These are phyloP conservation scores for Patiria pectinifera DNA, from an alignment of 53 echinoderm and acorn worm species.

Conservation along the genomic window DNA sequence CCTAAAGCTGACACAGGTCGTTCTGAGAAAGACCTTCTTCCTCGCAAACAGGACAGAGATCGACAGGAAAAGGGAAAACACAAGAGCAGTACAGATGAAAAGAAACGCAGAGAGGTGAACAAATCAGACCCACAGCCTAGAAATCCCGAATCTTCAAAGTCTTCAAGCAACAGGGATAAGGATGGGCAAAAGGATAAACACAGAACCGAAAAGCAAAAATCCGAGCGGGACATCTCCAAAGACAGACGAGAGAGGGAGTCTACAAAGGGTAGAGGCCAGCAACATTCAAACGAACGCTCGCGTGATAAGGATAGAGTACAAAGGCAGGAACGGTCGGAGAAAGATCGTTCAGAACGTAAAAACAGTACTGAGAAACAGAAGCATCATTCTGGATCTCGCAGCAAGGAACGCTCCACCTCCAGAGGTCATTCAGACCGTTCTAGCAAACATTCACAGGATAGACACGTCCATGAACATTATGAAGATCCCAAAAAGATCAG, in stretches of 20 bases:
- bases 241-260: not conserved
- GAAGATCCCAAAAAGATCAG: not conserved
- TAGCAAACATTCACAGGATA: constrained; percentile 5
- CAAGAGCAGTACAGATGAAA: not conserved
- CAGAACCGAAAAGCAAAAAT: constrained; percentile 2
- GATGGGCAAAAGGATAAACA: constrained; percentile 10
- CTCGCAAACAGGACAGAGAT: constrained; percentile 3
- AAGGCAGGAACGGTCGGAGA: not conserved
- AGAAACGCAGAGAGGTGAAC: not conserved
- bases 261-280: not conserved
- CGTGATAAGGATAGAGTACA: constrained; percentile 11
- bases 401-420: constrained; percentile 46
- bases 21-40: constrained; percentile 17
- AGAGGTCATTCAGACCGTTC: constrained; percentile 7
- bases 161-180: constrained; percentile 37
- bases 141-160: not conserved
- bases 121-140: not conserved
- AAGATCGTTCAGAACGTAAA: not conserved
- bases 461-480: not conserved
- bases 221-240: constrained; percentile 2
- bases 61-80: constrained; percentile 7
- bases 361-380: constrained; percentile 11
- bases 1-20: not conserved
- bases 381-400: not conserved
- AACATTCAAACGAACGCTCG: constrained; percentile 29